Conservation (phyloP, 2,888 invertebrate species). For the Eupithecia subfuscata region DNA sequence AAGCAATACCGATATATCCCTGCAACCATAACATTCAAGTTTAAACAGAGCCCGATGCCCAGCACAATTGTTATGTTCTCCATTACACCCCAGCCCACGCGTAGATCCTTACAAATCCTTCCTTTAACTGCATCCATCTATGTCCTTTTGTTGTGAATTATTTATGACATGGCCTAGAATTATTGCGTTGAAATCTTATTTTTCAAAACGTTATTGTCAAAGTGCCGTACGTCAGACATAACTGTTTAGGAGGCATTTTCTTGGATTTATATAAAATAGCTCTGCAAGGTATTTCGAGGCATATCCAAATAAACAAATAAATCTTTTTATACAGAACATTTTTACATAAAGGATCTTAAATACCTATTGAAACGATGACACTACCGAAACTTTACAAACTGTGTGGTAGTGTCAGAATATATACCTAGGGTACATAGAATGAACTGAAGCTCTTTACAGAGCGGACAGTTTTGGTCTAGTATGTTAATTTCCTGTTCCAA, state of each 20-base stretch:
- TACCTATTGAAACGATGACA: too few species aligned
- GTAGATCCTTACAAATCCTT: conserved; percentile 73
- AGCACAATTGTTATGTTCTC: conserved; percentile 53
- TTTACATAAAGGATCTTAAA: too few species aligned
- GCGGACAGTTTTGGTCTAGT: conserved; percentile 44
- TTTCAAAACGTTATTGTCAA: neutral
- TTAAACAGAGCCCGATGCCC: conserved; percentile 59
- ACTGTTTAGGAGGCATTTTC: neutral
- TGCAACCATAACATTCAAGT: conserved; percentile 65
- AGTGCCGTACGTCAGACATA: neutral
- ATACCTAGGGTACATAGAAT: neutral
- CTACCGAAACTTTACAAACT: too few species aligned
- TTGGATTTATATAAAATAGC: neutral
- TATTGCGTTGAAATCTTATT: neutral
- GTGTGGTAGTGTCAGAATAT: too few species aligned
- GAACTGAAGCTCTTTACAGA: conserved; percentile 47
- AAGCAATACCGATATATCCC: conserved; percentile 60
- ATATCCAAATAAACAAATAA: neutral
- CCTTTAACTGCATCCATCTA: conserved; percentile 66
- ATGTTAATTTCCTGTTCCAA: conserved; percentile 52
- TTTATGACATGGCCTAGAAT: conserved; percentile 47
- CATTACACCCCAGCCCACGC: conserved; percentile 60
- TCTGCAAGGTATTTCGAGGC: neutral
- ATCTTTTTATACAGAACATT: too few species aligned
- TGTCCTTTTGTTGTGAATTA: conserved; percentile 64